Conservation (phyloP, 1,140 invertebrate genomes). For the Steinernema feltiae region DNA sequence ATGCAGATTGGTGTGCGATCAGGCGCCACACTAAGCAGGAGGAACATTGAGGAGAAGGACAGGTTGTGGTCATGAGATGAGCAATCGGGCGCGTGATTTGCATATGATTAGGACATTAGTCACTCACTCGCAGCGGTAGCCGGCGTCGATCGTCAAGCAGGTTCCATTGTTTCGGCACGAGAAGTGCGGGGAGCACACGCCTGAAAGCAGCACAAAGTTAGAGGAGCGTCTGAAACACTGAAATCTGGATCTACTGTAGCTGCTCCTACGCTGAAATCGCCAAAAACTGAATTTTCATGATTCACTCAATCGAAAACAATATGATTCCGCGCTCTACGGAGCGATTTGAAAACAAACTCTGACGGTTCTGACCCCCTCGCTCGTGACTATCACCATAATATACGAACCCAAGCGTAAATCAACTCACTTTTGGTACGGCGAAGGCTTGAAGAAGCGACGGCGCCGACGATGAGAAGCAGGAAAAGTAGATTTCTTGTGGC, state of each 20-base stretch:
- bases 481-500: too few species aligned
- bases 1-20: background rate
- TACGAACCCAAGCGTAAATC: too few species aligned
- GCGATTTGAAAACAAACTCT: too few species aligned
- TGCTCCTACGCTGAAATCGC: background rate
- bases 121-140: slow-evolving; percentile 11
- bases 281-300: background rate
- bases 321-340: too few species aligned
- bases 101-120: slow-evolving; percentile 4
- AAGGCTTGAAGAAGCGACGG: too few species aligned
- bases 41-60: too few species aligned
- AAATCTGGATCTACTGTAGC: background rate
- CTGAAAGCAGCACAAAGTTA: background rate
- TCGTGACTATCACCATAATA: too few species aligned
- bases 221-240: background rate
- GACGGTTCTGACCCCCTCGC: too few species aligned
- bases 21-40: too few species aligned
- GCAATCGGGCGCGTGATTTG: background rate
- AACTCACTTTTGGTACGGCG: too few species aligned
- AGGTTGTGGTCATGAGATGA: background rate
- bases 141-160: slow-evolving; percentile 10
- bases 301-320: too few species aligned
- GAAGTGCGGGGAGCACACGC: slow-evolving; percentile 1
- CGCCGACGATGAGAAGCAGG: too few species aligned
- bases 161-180: background rate